These are phyloP conservation scores for Drosophila fungiperda DNA, from an alignment of 2,888 invertebrate genomes.

Conservation along the genomic window DNA sequence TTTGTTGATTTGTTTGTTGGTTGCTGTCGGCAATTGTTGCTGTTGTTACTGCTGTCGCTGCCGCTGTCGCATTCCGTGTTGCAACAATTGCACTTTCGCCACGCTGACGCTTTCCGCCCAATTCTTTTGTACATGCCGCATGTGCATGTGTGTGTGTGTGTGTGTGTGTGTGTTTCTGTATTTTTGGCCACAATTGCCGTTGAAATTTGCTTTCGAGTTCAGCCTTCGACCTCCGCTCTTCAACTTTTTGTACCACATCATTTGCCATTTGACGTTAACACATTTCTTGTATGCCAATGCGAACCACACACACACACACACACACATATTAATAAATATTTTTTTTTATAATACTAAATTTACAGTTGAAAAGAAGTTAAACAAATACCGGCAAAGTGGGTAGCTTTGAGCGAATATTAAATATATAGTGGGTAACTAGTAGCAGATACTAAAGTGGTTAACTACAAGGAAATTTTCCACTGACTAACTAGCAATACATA, in stretches of 20 bases:
- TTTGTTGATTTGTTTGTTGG: constrained; percentile 40
- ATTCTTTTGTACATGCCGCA: constrained; percentile 14
- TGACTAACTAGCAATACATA: neutral
- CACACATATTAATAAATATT: neutral
- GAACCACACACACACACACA: neutral
- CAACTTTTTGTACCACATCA: constrained; percentile 3
- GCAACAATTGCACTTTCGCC: constrained; percentile 68
- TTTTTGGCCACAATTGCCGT: constrained; percentile 43
- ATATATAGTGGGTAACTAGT: neutral
- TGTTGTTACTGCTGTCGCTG: constrained; percentile 15
- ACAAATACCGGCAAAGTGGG: neutral
- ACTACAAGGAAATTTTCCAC: neutral
- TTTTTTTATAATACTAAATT: neutral
- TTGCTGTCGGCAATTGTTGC: constrained; percentile 10
- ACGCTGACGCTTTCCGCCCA: constrained; percentile 49
- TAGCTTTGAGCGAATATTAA: neutral
- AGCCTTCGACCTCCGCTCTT: constrained; percentile 2
- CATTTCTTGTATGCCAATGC: neutral
- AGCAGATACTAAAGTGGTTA: neutral
- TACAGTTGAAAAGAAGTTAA: neutral
- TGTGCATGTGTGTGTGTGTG: neutral
- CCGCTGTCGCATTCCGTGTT: constrained; percentile 35
- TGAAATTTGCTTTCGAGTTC: constrained; percentile 42
- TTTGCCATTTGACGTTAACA: constrained; percentile 21
- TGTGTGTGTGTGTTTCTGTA: neutral